Percentiles rank a stretch among this genome's conserved stretches.
These are phyloP conservation scores for Euphonia xanthogaster DNA, from an alignment of 2,797 vertebrate genomes.

Conservation along the genomic window DNA sequence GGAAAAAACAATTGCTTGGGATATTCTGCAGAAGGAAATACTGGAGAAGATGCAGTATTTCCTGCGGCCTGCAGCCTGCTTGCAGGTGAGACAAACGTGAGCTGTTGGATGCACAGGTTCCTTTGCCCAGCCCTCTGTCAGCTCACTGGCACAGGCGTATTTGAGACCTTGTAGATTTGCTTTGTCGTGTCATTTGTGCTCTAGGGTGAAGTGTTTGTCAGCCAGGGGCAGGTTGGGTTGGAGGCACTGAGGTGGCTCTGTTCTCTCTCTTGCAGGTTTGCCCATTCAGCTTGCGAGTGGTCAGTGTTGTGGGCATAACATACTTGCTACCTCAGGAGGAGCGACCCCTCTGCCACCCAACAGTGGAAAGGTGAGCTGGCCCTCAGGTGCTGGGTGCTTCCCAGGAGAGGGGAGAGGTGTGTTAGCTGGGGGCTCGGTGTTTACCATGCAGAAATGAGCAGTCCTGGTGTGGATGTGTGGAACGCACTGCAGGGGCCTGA, in stretches of 20 bases:
- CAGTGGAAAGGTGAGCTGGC: conserved; percentile 89
- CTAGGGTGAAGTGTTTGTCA: background rate
- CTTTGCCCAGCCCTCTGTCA: background rate
- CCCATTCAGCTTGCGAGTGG: conserved; percentile 94
- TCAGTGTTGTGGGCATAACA: conserved; percentile 96
- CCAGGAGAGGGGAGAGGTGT: background rate
- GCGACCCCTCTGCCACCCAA: conserved; percentile 92
- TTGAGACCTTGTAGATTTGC: background rate
- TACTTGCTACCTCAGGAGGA: conserved; percentile 98
- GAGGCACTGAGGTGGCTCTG: background rate
- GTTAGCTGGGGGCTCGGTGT: accelerated
- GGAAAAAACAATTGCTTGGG: conserved; percentile 94
- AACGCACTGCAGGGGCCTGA: background rate
- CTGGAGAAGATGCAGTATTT: conserved; percentile 98
- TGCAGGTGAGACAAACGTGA: conserved; percentile 81
- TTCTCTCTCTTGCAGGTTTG: conserved; percentile 80
- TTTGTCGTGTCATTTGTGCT: accelerated
- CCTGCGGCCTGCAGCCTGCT: conserved; percentile 89
- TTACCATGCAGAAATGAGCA: background rate
- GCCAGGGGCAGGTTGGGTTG: background rate
- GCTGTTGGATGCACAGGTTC: background rate
- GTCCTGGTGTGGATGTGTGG: background rate
- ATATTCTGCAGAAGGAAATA: conserved; percentile 94
- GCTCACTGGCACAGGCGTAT: background rate
- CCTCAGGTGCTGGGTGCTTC: background rate